Percentiles rank a stretch among this genome's conserved stretches.
Conservation (phyloP, 2,113 vertebrate species). For the Vulpes ferrilata region DNA sequence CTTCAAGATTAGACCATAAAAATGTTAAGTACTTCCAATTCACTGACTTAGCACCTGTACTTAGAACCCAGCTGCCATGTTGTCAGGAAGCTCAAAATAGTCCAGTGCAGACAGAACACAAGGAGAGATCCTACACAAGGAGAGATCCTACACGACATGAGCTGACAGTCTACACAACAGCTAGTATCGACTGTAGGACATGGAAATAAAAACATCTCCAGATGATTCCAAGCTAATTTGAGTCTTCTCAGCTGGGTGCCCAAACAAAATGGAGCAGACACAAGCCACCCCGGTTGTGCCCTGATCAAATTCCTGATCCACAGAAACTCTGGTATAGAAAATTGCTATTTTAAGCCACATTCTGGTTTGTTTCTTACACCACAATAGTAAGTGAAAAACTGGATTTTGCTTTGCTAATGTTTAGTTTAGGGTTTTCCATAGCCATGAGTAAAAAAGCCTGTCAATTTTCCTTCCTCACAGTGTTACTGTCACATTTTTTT, state of each 20-base stretch:
- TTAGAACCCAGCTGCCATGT: neutral
- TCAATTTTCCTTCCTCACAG: conserved; percentile 30
- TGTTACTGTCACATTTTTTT: neutral
- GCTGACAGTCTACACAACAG: neutral
- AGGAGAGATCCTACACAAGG: neutral
- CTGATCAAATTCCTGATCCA: neutral
- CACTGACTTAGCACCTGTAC: neutral
- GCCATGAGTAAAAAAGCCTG: neutral
- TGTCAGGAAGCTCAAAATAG: neutral
- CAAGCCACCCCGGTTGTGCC: neutral
- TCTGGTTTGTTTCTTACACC: neutral
- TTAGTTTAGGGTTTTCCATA: neutral
- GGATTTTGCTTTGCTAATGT: neutral
- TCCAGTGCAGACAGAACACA: neutral
- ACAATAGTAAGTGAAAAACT: neutral
- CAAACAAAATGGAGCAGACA: neutral
- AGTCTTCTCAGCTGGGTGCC: neutral
- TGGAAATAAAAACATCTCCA: neutral
- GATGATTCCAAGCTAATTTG: neutral
- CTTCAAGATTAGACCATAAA: neutral
- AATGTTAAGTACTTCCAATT: neutral
- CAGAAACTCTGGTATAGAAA: neutral
- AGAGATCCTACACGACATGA: neutral
- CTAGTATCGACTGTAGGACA: neutral
- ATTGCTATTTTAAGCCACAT: neutral